phyloP scores from a whole-genome alignment of 1,140 invertebrate genomes.

The Pinna nobilis region DNA sequence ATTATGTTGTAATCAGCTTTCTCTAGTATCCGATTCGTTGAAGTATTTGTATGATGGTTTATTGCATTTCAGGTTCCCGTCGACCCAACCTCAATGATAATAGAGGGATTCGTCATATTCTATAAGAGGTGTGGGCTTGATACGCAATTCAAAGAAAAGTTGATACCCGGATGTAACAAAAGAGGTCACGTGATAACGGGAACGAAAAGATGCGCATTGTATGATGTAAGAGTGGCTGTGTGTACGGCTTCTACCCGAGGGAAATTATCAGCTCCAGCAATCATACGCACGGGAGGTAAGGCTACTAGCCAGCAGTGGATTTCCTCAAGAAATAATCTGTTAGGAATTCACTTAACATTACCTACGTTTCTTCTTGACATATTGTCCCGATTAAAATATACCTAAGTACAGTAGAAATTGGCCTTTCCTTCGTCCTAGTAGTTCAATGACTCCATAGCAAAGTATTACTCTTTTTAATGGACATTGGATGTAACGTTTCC shows the following conservation, averaged over 20 bases:
- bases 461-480: background rate
- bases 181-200: slow-evolving; percentile 31
- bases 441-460: background rate
- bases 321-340: background rate
- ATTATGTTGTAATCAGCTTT: too few relatives aligned
- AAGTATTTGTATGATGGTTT: background rate
- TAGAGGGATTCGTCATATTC: slow-evolving; percentile 29
- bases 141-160: slow-evolving; percentile 31
- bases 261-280: slow-evolving; percentile 26
- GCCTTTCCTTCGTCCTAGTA: background rate
- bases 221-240: slow-evolving; percentile 38
- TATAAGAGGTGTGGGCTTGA: slow-evolving; percentile 38
- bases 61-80: slow-evolving; percentile 24
- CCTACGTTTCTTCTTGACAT: background rate
- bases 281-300: slow-evolving; percentile 39
- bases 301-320: background rate
- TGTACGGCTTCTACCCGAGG: slow-evolving; percentile 25
- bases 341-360: background rate
- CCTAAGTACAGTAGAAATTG: background rate
- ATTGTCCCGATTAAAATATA: background rate
- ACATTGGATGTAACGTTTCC: too few relatives aligned
- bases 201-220: slow-evolving; percentile 26
- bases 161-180: slow-evolving; percentile 35
- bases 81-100: slow-evolving; percentile 27
- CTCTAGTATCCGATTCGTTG: too few relatives aligned